Evolutionary conservation across 2,797 vertebrate genomes (phyloP), one percentile per base, ranked within the genome.

Genomic region (Cichlasoma orientale): DNA sequence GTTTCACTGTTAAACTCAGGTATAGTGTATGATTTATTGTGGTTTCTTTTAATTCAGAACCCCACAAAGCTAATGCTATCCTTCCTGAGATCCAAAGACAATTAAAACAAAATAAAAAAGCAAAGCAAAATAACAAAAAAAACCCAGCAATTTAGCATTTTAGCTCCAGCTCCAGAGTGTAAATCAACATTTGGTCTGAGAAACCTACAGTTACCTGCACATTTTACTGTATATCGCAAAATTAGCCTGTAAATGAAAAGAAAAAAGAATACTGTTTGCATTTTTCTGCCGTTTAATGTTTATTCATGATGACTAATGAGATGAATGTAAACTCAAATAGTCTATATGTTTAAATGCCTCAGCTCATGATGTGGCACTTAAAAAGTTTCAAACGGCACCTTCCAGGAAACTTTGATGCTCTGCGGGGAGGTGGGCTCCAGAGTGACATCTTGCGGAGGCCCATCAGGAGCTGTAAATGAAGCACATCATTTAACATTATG

Each of bases 391-490:
- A 13, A 76, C 41, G 21, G 90, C 96, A 99, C 98, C 97, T 98
- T 99, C 98, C 98, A 99, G 84, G 97, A 97, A 75, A 99, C 97
- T 92, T 97, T 96, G 95, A 99, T 98, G 95, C 97, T 97, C 91
- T 99, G 98, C n/a, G 98, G 99, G 10, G 98, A 99, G 44, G 97
- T 96, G 27, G 98, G 96, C 88, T 99, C 98, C 76, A 99, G 96
- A 38, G 95, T 94, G 50, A 99, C 98, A 74, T 99, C 98, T 91
- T 98, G 97, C 55, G 98, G 98, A 18, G 98, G 97, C 3, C 98
- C 98, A 7, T 99, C 98, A 50, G 98, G 98, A 88, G 98, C 98
- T 99, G 94, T 2, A 84, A 88, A 85, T 57, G 83, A 88, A 89
- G 19, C 59, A 74, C 27, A 82, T 68, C 25, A 79, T 73, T 83